These are phyloP conservation scores for Nasua narica DNA, from an alignment of 2,797 vertebrate species.

Conservation along the genomic window DNA sequence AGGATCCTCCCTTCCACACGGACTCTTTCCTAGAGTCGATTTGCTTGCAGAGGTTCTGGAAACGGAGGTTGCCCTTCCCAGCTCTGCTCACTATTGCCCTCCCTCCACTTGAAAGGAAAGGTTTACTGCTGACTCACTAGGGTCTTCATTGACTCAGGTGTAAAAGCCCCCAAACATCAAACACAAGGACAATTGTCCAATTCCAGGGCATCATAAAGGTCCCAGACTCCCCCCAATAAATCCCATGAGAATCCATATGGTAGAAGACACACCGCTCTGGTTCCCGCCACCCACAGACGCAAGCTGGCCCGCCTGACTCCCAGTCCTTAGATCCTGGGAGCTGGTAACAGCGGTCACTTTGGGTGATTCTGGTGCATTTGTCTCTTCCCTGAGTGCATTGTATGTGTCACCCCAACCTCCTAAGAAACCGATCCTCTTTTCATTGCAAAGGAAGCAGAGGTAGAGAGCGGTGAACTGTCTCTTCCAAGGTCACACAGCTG, in stretches of 20 bases:
- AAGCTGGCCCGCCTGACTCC: neutral
- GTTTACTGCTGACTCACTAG: neutral
- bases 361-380: neutral
- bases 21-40: neutral
- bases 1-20: accelerated
- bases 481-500: neutral
- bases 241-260: accelerated
- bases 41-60: neutral
- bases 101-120: neutral
- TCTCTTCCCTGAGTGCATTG: neutral
- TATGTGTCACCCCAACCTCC: neutral
- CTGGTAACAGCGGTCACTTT: accelerated
- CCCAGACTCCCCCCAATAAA: neutral
- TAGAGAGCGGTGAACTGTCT: accelerated
- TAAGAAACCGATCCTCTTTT: neutral
- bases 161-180: neutral
- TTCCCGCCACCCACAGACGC: neutral
- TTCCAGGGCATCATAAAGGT: neutral
- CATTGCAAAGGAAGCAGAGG: neutral
- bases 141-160: neutral
- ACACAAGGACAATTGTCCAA: neutral
- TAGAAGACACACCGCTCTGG: accelerated
- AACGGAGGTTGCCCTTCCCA: neutral
- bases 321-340: neutral
- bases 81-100: accelerated